Percentiles rank a stretch among this genome's conserved stretches.
Evolutionary conservation across 1,140 invertebrate genomes (phyloP).

Genomic region (Drosophila pseudoobscura): DNA sequence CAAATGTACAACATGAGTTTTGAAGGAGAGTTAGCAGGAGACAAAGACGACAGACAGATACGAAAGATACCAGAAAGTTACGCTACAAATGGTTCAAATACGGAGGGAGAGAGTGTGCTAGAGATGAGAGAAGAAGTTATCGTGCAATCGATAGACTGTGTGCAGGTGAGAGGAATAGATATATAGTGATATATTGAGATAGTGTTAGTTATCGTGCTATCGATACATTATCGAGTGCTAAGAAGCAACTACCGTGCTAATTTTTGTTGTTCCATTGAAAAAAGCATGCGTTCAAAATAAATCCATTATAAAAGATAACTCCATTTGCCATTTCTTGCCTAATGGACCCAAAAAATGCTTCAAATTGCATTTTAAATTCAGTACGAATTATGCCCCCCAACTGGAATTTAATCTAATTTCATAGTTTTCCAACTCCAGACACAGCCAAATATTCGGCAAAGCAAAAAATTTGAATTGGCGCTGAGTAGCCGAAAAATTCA

Average conservation of each 20-base stretch:
- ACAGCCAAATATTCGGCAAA: conserved; percentile 21
- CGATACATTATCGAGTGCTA: neutral
- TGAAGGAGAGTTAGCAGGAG: conserved; percentile 22
- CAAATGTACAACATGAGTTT: conserved; percentile 79
- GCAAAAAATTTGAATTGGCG: conserved; percentile 33
- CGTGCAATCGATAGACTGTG: too few species aligned
- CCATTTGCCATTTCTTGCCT: neutral
- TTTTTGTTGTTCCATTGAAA: too few species aligned
- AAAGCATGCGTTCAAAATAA: neutral
- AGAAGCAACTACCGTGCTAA: too few species aligned
- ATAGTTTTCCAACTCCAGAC: conserved; percentile 33
- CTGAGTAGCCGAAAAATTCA: conserved; percentile 48
- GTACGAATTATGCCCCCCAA: conserved; percentile 17
- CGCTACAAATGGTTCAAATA: neutral
- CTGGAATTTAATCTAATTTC: conserved; percentile 57
- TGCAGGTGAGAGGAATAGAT: neutral
- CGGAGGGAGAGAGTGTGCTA: conserved; percentile 11
- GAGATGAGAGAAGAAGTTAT: too few species aligned
- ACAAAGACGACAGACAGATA: conserved; percentile 15
- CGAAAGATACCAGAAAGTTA: neutral
- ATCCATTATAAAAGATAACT: neutral
- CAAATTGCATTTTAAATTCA: conserved; percentile 74
- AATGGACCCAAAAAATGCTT: conserved; percentile 13
- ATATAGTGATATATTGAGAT: too few species aligned
- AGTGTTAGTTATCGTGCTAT: neutral